Conservation (phyloP, 1,140 invertebrate genomes). For the Drosophila rufa region DNA sequence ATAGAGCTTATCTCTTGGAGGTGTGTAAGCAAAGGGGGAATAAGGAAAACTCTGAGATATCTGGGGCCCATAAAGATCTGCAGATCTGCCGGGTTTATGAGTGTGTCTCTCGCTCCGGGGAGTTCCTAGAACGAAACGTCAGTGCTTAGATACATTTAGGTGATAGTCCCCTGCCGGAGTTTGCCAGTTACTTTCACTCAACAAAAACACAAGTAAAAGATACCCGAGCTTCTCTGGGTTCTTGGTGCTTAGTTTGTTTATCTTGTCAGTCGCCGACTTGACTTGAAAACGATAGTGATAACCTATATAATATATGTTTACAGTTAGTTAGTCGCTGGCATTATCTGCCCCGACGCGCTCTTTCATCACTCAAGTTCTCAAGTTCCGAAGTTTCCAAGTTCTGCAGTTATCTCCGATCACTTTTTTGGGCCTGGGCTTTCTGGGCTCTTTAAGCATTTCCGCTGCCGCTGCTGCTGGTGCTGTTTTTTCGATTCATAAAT, state of each 20-base stretch:
- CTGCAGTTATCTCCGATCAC: slow-evolving; percentile 34
- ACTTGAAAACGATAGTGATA: slow-evolving; percentile 70
- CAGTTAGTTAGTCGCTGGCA: slow-evolving; percentile 65
- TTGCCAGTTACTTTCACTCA: slow-evolving; percentile 51
- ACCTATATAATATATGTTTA: slow-evolving; percentile 69
- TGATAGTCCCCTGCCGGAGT: slow-evolving; percentile 26
- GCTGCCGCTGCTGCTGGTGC: slow-evolving; percentile 13
- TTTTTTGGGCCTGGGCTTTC: slow-evolving; percentile 13
- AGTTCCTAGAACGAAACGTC: slow-evolving; percentile 57
- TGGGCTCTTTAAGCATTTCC: slow-evolving; percentile 44
- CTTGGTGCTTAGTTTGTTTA: slow-evolving; percentile 56
- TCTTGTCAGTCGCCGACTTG: slow-evolving; percentile 61
- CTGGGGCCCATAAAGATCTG: slow-evolving; percentile 42
- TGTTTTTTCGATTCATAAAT: slow-evolving; percentile 62
- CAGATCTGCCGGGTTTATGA: slow-evolving; percentile 33
- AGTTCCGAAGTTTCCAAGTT: slow-evolving; percentile 9
- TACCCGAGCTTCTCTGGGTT: slow-evolving; percentile 25
- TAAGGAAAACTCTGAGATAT: slow-evolving; percentile 20
- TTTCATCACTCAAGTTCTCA: slow-evolving; percentile 41
- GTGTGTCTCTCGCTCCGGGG: slow-evolving; percentile 9
- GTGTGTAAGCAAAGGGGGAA: slow-evolving; percentile 52
- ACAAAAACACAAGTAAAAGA: slow-evolving; percentile 1
- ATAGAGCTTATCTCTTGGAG: slow-evolving; percentile 62
- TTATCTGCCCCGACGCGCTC: slow-evolving; percentile 45
- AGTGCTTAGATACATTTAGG: slow-evolving; percentile 47